These are phyloP conservation scores for Gryllus longicercus DNA, from an alignment of 2,888 invertebrate species.

Conservation along the genomic window DNA sequence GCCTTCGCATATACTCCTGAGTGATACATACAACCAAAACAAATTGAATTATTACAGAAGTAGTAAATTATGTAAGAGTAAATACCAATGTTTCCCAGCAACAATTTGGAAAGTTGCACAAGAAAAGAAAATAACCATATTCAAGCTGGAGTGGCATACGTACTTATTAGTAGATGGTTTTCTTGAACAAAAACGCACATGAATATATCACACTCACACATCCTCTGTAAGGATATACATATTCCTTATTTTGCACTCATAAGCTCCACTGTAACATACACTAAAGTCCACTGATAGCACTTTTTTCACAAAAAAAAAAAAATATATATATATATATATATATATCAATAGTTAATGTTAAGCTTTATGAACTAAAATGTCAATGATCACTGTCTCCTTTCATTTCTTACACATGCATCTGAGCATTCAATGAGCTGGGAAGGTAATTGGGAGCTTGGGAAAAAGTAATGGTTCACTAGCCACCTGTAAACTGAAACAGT, in stretches of 20 bases:
- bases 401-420: background rate
- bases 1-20: background rate
- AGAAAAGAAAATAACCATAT: no score
- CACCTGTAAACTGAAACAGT: background rate
- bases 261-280: constrained; percentile 10
- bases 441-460: background rate
- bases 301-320: background rate
- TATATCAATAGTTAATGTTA: constrained; percentile 3
- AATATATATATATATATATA: no score
- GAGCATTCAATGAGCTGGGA: background rate
- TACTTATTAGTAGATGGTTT: no score
- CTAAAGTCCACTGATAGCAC: background rate
- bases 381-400: constrained; percentile 11
- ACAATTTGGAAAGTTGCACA: no score
- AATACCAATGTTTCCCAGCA: no score
- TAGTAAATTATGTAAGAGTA: no score
- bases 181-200: no score
- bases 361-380: background rate
- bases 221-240: background rate
- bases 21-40: background rate
- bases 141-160: no score
- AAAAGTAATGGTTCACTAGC: background rate
- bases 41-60: background rate
- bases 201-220: background rate
- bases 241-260: background rate